These are phyloP conservation scores for Promerops cafer DNA, from an alignment of 2,113 vertebrate species.

Conservation along the genomic window DNA sequence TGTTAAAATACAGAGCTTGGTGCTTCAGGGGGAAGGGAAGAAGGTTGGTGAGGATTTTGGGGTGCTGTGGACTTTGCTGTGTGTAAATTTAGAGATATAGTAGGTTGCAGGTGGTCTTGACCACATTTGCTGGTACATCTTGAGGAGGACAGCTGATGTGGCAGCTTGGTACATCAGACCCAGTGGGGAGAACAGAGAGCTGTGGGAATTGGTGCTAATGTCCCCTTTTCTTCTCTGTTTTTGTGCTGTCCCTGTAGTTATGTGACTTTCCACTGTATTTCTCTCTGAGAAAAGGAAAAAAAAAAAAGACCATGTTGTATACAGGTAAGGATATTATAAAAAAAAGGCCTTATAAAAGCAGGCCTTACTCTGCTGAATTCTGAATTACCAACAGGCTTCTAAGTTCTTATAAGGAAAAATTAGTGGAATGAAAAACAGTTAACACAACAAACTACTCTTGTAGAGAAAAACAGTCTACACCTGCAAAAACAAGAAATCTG, in stretches of 20 bases:
- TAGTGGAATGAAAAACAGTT: too few relatives aligned
- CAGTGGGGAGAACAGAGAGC: fast-evolving
- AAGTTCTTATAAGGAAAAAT: background rate
- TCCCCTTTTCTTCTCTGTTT: too few relatives aligned
- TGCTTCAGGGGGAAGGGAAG: background rate
- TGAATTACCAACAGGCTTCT: background rate
- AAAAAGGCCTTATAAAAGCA: too few relatives aligned
- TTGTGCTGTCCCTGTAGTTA: too few relatives aligned
- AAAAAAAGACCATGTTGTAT: too few relatives aligned
- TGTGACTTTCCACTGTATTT: background rate
- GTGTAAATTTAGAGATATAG: background rate
- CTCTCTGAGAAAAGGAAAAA: background rate
- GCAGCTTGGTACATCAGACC: background rate
- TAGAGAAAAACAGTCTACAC: too few relatives aligned
- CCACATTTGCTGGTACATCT: background rate
- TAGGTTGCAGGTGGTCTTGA: too few relatives aligned
- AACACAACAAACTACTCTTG: too few relatives aligned
- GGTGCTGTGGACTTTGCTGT: background rate
- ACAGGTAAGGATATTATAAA: too few relatives aligned
- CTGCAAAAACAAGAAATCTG: too few relatives aligned
- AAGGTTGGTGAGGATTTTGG: background rate
- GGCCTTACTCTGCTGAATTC: background rate
- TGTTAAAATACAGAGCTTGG: background rate
- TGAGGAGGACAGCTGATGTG: background rate
- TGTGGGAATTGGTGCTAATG: background rate